Evolutionary conservation across 2,888 invertebrate genomes (phyloP).

Genomic region (Dasypogon diadema): DNA sequence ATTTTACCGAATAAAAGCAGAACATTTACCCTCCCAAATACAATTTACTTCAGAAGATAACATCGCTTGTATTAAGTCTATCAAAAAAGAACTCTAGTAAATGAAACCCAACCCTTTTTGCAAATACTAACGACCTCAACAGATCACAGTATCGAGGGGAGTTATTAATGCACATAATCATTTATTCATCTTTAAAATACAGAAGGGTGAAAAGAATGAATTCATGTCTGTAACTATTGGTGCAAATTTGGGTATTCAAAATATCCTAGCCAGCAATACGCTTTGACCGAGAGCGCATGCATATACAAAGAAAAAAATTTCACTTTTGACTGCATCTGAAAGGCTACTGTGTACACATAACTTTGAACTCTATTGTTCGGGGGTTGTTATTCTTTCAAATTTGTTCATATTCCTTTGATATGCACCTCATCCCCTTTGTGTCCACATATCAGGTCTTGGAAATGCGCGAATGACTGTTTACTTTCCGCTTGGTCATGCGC

Average conservation of each 20-base stretch:
- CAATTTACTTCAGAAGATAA: conserved; percentile 34
- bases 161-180: conserved; percentile 9
- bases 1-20: too few species aligned
- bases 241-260: conserved; percentile 5
- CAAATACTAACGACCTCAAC: neutral
- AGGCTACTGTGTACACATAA: conserved; percentile 4
- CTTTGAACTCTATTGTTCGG: conserved; percentile 16
- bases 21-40: too few species aligned
- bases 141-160: too few species aligned
- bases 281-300: neutral
- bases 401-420: conserved; percentile 15
- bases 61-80: conserved; percentile 10
- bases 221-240: conserved; percentile 28
- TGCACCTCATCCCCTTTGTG: neutral
- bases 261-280: conserved; percentile 8
- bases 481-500: conserved; percentile 59
- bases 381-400: conserved; percentile 20
- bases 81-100: conserved; percentile 8
- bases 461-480: conserved; percentile 53
- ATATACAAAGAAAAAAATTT: conserved; percentile 9
- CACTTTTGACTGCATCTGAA: conserved; percentile 37
- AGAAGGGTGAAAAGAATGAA: conserved; percentile 5
- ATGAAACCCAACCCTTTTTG: conserved; percentile 16
- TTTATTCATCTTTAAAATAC: conserved; percentile 41
- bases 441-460: neutral